Conservation (phyloP, 2,113 vertebrate genomes). For the Ranitomeya variabilis region DNA sequence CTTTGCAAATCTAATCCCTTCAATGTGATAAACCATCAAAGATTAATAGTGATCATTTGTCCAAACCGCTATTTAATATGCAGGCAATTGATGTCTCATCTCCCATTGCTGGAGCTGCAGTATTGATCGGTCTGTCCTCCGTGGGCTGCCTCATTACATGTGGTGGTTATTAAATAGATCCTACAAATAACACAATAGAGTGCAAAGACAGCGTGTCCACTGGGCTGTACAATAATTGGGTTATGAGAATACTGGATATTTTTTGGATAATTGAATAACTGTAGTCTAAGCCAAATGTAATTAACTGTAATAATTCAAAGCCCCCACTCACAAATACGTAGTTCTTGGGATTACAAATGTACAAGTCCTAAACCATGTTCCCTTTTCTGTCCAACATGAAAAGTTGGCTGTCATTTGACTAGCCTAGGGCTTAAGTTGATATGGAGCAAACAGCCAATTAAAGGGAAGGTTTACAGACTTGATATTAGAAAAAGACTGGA, state of each 20-base stretch:
- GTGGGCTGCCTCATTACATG: slow-evolving; percentile 8
- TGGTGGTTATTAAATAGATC: slow-evolving; percentile 36
- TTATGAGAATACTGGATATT: not conserved
- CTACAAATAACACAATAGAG: not conserved
- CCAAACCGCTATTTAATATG: slow-evolving; percentile 30
- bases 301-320: not conserved
- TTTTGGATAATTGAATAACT: not conserved
- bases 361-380: too few species aligned
- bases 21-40: not conserved
- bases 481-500: too few species aligned
- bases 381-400: too few species aligned
- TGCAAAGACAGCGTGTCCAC: slow-evolving; percentile 8
- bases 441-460: too few species aligned
- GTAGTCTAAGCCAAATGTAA: not conserved
- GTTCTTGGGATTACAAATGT: not conserved
- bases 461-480: too few species aligned
- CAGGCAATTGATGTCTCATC: slow-evolving; percentile 20
- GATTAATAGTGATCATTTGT: slow-evolving; percentile 15
- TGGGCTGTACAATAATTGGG: not conserved
- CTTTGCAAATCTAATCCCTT: too few species aligned
- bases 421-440: too few species aligned
- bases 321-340: not conserved
- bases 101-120: slow-evolving; percentile 8
- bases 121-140: slow-evolving; percentile 39
- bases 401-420: too few species aligned